These are phyloP conservation scores for Cynopterus brachyotis DNA, from an alignment of 2,113 vertebrate species.

Conservation along the genomic window DNA sequence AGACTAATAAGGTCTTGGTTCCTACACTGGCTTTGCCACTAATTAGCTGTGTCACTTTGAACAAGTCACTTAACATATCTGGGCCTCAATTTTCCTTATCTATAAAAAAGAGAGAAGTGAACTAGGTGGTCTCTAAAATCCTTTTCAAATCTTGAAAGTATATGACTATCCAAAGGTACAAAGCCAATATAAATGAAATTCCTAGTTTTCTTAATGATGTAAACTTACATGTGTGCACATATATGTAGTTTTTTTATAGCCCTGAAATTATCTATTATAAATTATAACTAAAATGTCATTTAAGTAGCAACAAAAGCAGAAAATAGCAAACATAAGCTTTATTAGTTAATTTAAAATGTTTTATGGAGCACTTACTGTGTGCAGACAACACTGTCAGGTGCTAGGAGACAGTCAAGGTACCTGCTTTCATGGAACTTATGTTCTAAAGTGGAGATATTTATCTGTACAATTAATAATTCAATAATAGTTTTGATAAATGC, in stretches of 20 bases:
- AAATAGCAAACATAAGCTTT: constrained; percentile 1
- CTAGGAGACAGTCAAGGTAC: background rate
- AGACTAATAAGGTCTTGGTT: background rate
- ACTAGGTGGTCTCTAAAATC: background rate
- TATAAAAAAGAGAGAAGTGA: background rate
- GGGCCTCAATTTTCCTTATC: constrained; percentile 9
- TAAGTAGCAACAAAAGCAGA: background rate
- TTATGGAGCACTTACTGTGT: background rate
- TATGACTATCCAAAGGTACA: background rate
- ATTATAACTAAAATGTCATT: background rate
- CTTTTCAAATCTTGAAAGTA: background rate
- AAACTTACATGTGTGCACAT: background rate
- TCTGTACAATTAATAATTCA: background rate
- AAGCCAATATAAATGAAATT: background rate
- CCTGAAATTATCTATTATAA: background rate
- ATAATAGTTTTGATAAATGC: background rate
- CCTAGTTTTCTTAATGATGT: background rate
- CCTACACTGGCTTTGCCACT: background rate
- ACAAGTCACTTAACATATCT: constrained; percentile 32
- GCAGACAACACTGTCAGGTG: background rate
- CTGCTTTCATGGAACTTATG: background rate
- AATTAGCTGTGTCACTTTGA: constrained; percentile 48
- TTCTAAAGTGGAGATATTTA: background rate
- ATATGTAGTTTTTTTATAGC: background rate
- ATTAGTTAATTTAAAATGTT: background rate